Percentiles rank a stretch among this genome's conserved stretches.
These are phyloP conservation scores for Lamproptera curius DNA, from an alignment of 2,888 invertebrate species.

Conservation along the genomic window DNA sequence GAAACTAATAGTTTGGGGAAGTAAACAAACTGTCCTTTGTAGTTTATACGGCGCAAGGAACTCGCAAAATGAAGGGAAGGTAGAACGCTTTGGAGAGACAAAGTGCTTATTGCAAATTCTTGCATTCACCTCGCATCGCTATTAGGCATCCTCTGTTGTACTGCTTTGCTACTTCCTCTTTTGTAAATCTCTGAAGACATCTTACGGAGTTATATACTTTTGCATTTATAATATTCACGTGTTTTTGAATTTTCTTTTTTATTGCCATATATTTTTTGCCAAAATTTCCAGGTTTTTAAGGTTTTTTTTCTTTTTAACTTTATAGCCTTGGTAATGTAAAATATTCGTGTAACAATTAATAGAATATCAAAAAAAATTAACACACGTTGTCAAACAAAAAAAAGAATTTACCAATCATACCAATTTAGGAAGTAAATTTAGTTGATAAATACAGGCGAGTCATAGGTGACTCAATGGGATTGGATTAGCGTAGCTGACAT, in stretches of 20 bases:
- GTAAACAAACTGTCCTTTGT: constrained; percentile 40
- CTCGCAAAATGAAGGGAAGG: constrained; percentile 58
- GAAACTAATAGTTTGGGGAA: constrained; percentile 35
- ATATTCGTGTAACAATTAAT: no score
- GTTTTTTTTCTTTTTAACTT: no score
- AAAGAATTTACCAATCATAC: no score
- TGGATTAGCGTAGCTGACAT: constrained; percentile 71
- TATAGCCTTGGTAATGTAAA: no score
- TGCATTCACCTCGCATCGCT: constrained; percentile 59
- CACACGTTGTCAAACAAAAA: no score
- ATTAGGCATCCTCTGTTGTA: constrained; percentile 58
- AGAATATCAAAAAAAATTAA: no score
- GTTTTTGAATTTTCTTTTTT: neutral
- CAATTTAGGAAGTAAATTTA: no score
- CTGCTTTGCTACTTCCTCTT: constrained; percentile 38
- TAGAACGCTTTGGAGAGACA: constrained; percentile 50
- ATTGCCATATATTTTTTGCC: no score
- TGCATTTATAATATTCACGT: neutral
- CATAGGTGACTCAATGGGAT: constrained; percentile 52
- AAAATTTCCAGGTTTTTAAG: no score
- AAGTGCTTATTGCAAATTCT: constrained; percentile 75
- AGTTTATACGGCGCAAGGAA: constrained; percentile 64
- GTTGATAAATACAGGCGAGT: no score
- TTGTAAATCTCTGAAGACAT: constrained; percentile 18
- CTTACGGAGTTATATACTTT: constrained; percentile 6